phyloP scores from a whole-genome alignment of 92 coral and sea anemone species.

The Heliopora coerulea region DNA sequence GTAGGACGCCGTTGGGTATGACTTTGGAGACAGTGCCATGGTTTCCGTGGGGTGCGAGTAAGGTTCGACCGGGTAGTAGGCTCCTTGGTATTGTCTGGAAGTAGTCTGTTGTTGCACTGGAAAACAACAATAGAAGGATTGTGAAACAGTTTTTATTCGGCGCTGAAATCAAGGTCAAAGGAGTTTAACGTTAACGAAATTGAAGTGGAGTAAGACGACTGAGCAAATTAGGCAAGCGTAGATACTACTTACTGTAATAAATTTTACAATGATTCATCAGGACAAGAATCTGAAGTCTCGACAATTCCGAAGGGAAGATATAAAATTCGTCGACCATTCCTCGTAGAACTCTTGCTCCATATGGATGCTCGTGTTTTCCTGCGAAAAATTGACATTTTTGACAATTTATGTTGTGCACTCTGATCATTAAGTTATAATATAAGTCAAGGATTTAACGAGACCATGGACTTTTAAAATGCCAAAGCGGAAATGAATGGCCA shows the following conservation, averaged over 20 bases:
- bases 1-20: neutral
- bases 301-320: conserved; percentile 91
- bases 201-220: too few relatives aligned
- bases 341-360: conserved; percentile 86
- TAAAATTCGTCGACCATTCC: conserved; percentile 99
- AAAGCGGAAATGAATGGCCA: too few relatives aligned
- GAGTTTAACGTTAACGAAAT: too few relatives aligned
- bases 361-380: conserved; percentile 91
- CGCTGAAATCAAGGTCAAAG: too few relatives aligned
- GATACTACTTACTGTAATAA: conserved; percentile 94
- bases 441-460: too few relatives aligned
- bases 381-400: neutral
- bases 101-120: neutral
- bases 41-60: neutral
- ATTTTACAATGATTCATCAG: conserved; percentile 88
- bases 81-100: neutral
- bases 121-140: neutral
- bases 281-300: conserved; percentile 93
- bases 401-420: neutral
- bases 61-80: neutral
- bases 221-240: too few relatives aligned
- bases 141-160: too few relatives aligned
- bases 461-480: too few relatives aligned
- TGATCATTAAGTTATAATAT: too few relatives aligned
- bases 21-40: neutral